These are phyloP conservation scores for Orchestes rusci DNA, from an alignment of 2,888 invertebrate genomes.

Conservation along the genomic window DNA sequence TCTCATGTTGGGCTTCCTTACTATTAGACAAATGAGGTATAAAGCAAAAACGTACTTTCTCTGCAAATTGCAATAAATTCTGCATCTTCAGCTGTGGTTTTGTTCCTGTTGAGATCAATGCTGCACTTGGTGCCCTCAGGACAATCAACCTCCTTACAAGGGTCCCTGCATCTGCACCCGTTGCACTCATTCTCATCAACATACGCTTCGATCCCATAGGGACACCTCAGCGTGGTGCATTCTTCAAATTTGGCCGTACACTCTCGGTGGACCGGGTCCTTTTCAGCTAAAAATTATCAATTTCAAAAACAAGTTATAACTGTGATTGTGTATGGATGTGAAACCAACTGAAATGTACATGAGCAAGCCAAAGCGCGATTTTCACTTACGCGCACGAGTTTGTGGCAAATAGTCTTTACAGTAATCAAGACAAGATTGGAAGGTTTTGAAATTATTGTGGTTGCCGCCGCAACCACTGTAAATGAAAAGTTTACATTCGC, in stretches of 20 bases:
- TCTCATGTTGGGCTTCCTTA: too few relatives aligned
- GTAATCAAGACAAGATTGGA: conserved; percentile 60
- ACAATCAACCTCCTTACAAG: conserved; percentile 60
- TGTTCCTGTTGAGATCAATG: conserved; percentile 50
- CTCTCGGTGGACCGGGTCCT: conserved; percentile 20
- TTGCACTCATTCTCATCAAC: conserved; percentile 59
- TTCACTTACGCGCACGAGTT: conserved; percentile 38
- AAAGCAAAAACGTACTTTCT: conserved; percentile 49
- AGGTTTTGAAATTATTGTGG: conserved; percentile 73
- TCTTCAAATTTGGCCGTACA: conserved; percentile 55
- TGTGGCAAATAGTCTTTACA: conserved; percentile 44
- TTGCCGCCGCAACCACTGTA: conserved; percentile 86
- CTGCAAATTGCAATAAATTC: conserved; percentile 58
- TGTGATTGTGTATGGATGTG: background rate
- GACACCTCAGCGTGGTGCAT: conserved; percentile 59
- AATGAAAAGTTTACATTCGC: conserved; percentile 70
- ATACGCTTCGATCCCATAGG: conserved; percentile 61
- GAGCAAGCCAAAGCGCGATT: too few relatives aligned
- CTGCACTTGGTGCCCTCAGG: conserved; percentile 61
- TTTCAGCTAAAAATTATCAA: too few relatives aligned
- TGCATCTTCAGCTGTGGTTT: conserved; percentile 33
- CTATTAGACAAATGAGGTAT: background rate
- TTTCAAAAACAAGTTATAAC: background rate
- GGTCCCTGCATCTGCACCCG: conserved; percentile 67
- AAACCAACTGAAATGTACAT: too few relatives aligned